These are phyloP conservation scores for Whitmania pigra DNA, from an alignment of 1,140 invertebrate genomes.

Conservation along the genomic window DNA sequence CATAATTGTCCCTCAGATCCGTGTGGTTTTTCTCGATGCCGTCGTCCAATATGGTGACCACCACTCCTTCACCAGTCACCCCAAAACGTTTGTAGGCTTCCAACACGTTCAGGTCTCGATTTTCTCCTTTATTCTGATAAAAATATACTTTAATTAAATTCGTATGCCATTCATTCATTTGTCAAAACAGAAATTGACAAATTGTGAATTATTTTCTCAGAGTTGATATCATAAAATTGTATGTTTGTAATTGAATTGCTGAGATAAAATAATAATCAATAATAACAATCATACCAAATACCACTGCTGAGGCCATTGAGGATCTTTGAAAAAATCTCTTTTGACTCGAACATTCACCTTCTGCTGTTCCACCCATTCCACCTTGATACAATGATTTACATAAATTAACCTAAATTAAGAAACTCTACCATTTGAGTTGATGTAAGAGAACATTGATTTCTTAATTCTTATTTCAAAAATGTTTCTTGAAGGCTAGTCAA, in stretches of 20 bases:
- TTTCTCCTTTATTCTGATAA: background rate
- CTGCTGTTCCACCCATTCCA: slow-evolving; percentile 34
- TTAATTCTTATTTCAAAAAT: too few species aligned
- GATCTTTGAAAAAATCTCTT: slow-evolving; percentile 23
- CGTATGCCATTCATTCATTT: background rate
- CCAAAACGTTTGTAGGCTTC: slow-evolving; percentile 41
- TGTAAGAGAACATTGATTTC: too few species aligned
- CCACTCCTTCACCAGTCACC: slow-evolving; percentile 38
- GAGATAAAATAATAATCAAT: background rate
- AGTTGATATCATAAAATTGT: background rate
- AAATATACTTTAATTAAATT: background rate
- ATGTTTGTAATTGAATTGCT: background rate
- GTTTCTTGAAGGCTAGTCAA: too few species aligned
- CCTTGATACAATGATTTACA: slow-evolving; percentile 21
- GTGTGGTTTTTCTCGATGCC: slow-evolving; percentile 42
- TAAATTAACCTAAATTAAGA: too few species aligned
- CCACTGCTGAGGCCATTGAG: background rate
- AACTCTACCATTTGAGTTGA: too few species aligned
- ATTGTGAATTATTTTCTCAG: background rate
- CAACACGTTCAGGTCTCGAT: slow-evolving; percentile 36
- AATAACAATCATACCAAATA: background rate
- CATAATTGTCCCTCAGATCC: slow-evolving; percentile 43
- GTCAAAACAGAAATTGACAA: background rate
- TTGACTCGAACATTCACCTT: slow-evolving; percentile 30
- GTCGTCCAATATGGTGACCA: slow-evolving; percentile 42